Base-by-base conservation (phyloP, 2,888 invertebrate species). In the Epinotia bilunana region DNA sequence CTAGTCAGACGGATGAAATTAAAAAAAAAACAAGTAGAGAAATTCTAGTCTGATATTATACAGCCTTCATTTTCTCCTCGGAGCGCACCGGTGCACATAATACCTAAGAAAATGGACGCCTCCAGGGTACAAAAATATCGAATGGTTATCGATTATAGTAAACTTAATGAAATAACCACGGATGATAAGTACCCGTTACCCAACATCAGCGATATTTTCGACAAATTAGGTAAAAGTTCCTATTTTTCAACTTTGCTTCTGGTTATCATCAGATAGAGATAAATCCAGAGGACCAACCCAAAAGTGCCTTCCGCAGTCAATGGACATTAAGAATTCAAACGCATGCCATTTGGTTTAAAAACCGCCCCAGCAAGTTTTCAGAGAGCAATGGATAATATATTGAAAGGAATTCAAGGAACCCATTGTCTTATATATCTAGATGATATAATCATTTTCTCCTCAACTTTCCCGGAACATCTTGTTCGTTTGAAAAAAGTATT, bases 71-170 rank as follows among this genome's bases (percentile, higher is more conserved):
- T 2, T 1, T 79, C 79, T 1, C 81, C 80, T 1, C 83, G 82
- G 83, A 77, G 73, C 9, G 77, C 81, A 0, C 81, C 81, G 1
- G 79, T 81, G n/a, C 78, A 78, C 77, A 76, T 82, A 1, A 79
- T 83, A 0, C 81, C 80, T 3, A 83, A 83, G 62, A 83, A 83
- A 46, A 9, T 69, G 0, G 82, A 83, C 43, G 77, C 81, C 0
- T 79, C 78, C 0, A 76, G 77, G 0, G 62, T 76, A 46, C 60
- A 46, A 7, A 83, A 83, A 76, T 82, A 80, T 81, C 67, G 81
- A 3, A 57, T 82, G 60, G 74, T 81, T 2, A 65, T 81, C 9
- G 80, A 79, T 33, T 83, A 76, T 65, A 63, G 81, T 7, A 82
- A 82, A 67, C 4, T 82, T 0, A 84, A 74, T 16, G 74, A 74